Evolutionary conservation across 2,888 invertebrate genomes (phyloP), one percentile per base, ranked within the genome.

Genomic region (Heliconius aoede): DNA sequence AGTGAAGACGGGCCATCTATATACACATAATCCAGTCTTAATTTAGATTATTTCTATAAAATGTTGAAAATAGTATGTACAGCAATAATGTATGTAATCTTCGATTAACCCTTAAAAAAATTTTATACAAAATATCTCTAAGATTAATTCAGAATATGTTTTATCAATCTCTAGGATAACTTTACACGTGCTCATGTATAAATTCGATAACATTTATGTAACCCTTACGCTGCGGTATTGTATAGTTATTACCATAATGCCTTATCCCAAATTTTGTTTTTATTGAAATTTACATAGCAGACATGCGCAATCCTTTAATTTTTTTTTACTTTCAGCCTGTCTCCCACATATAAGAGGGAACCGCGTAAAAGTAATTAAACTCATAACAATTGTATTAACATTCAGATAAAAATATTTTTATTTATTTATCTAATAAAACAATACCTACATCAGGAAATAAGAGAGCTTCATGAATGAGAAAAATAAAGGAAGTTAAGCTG

Each of bases 161-260:
- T 58, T 15, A 58, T 15, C 15, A 13, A 32, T 15, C 64, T 65
- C 32, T n/a, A 65, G 26, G 9, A 21, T 11, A 46, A 26, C 21
- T 26, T 11, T 28, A 18, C 21, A 28, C 46, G 46, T 68, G 7
- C 21, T 46, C 21, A 9, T 28, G 46, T 46, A 51, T 46, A 46
- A 46, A 68, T 68, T 68, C 28, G 21, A 46, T 68, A 68, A 68
- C 46, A 28, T 28, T 68, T 51, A 40, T 68, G 68, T 68, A 28
- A 46, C 28, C 68, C 8, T 68, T 64, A 24, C 24, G 64, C n/a
- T 64, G 5, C 64, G 64, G 24, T 26, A 13, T 36, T 32, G 32
- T 36, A 5, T 64, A 24, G 64, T 64, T 32, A 64, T 64, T 64
- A 36, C 36, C 64, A 64, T 64, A 36, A 64, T 24, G 64, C n/a